phyloP scores from a whole-genome alignment of 2,888 invertebrate genomes.

The Unio pictorum region DNA sequence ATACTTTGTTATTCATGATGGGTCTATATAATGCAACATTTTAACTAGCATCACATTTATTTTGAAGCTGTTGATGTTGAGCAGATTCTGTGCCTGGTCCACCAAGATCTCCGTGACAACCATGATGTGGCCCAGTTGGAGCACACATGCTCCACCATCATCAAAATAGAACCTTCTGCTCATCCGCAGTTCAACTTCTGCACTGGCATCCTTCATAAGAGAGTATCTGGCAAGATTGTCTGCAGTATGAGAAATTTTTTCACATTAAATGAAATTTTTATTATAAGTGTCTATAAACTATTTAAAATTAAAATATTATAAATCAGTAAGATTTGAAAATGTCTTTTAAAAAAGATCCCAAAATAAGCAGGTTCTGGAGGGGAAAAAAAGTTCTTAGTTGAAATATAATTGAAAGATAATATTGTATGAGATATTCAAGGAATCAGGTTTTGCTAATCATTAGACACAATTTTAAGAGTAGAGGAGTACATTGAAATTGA shows the following conservation, averaged over 20 bases:
- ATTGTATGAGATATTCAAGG: background rate
- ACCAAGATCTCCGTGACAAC: constrained; percentile 57
- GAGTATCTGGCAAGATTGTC: constrained; percentile 57
- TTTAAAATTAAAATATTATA: background rate
- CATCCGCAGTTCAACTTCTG: constrained; percentile 25
- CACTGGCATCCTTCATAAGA: constrained; percentile 50
- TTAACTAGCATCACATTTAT: background rate
- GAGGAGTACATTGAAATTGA: too few relatives aligned
- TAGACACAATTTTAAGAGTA: too few relatives aligned
- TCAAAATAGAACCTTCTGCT: constrained; percentile 33
- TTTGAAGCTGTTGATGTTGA: constrained; percentile 44
- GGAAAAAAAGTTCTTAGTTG: too few relatives aligned
- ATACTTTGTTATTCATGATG: too few relatives aligned
- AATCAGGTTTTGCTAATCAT: background rate
- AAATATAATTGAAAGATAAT: background rate
- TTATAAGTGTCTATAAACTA: background rate
- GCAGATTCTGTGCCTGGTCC: constrained; percentile 53
- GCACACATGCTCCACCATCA: constrained; percentile 46
- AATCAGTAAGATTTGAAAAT: too few relatives aligned
- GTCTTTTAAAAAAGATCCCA: too few relatives aligned
- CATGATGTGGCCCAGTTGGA: constrained; percentile 39
- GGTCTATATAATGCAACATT: too few relatives aligned
- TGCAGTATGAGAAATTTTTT: constrained; percentile 40
- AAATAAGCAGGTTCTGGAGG: too few relatives aligned
- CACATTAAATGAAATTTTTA: too few relatives aligned